phyloP scores from a whole-genome alignment of 2,113 vertebrate species.

The Neoarius graeffei region DNA sequence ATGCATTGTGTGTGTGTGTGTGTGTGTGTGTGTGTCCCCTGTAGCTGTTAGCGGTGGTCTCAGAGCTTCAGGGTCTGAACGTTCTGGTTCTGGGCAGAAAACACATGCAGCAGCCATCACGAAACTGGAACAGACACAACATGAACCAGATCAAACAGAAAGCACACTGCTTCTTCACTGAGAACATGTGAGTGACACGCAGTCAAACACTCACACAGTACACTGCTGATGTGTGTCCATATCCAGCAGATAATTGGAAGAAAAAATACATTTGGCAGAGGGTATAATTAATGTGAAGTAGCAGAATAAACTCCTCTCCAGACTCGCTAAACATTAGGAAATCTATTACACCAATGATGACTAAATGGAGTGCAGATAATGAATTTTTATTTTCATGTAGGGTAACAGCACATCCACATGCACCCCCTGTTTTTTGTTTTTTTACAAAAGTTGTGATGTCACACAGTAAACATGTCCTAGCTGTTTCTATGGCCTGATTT shows the following conservation, averaged over 20 bases:
- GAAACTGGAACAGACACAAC: conserved; percentile 75
- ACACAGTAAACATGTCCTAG: not conserved
- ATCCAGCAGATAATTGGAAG: not conserved
- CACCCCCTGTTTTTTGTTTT: too few species aligned
- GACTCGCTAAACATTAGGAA: not conserved
- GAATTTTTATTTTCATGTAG: too few species aligned
- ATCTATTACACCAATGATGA: not conserved
- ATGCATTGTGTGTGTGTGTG: not conserved
- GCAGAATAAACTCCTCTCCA: not conserved
- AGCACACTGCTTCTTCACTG: conserved; percentile 93
- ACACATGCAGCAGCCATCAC: conserved; percentile 81
- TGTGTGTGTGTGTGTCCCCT: conserved; percentile 9
- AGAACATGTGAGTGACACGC: conserved; percentile 83
- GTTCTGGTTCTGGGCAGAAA: conserved; percentile 92
- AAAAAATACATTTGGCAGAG: not conserved
- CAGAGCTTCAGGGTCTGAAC: conserved; percentile 73
- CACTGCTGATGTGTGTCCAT: not conserved
- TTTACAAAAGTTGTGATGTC: not conserved
- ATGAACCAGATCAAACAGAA: conserved; percentile 80
- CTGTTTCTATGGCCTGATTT: conserved; percentile 22
- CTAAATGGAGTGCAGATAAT: too few species aligned
- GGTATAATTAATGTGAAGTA: not conserved
- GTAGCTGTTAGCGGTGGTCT: conserved; percentile 83
- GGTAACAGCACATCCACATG: too few species aligned
- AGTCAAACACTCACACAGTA: not conserved